Base-by-base conservation (phyloP, 2,113 vertebrate species). In the Saguinus imperator region DNA sequence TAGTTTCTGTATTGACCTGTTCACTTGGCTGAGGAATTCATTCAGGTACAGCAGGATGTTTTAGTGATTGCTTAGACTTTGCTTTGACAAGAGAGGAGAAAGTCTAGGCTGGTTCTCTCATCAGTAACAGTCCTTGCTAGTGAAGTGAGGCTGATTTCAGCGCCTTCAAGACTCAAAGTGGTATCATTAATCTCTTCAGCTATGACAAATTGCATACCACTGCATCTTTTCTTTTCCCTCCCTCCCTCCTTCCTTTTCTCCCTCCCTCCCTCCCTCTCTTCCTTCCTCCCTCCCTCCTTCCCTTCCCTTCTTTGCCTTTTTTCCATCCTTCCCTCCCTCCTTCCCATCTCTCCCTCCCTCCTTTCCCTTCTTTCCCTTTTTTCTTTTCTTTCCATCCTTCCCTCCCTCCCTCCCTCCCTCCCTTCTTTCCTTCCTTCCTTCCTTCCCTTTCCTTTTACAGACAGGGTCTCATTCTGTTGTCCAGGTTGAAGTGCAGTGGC, bases 151-250 rank as follows among this genome's bases (percentile, higher is more conserved):
- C 40, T 73, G 35, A 58, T 40, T 92, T 87, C 58, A 89, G 21
- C 61, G 57, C 6, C 85, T 90, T 95, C 37, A 87, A 88, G 72
- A 72, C 35, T 16, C 68, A 61, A 89, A 91, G 25, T 80, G 18
- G 10, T 73, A 0, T 94, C 43, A 68, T 13, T 91, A 80, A 86
- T 66, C 57, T 86, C n/a, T 75, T 84, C 27, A 18, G 27, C 35
- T 92, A 75, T 87, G 48, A 57, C 32, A 91, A 29, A 70, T 40
- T 87, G 85, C 87, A 20, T 43, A 40, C 5, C 2, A 2, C 55
- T 11, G 16, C 5, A 52, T 52, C 52, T 52, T 52, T 52, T 52
- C 52, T 17, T 52, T 52, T 61, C 58, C 58, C 9, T 58, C 58
- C 23, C 57, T 58, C 1, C 57, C 55, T 20, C 4, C 1, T 5